A percentile compares a stretch with the other conserved stretches of the same genome.
Evolutionary conservation across 2,888 invertebrate species (phyloP).

Genomic region (Plusia festucae): DNA sequence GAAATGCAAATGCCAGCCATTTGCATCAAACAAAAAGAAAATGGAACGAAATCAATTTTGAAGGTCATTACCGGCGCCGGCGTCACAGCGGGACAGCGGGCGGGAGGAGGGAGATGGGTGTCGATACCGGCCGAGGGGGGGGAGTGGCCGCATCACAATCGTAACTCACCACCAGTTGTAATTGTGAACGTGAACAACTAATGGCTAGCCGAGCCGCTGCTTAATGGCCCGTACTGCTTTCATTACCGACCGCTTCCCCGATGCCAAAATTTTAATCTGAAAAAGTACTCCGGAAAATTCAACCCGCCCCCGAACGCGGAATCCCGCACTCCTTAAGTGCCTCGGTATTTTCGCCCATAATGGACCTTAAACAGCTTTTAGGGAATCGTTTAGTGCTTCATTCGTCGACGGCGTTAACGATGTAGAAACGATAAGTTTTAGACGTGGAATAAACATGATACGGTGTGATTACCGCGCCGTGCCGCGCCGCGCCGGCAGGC

Average conservation of each 20-base stretch:
- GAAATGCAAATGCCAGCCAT: constrained; percentile 11
- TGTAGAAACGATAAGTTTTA: constrained; percentile 79
- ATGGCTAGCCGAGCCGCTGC: constrained; percentile 71
- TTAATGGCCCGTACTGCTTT: constrained; percentile 81
- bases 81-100: constrained; percentile 40
- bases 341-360: constrained; percentile 74
- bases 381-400: constrained; percentile 75
- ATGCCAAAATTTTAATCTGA: constrained; percentile 81
- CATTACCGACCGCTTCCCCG: constrained; percentile 76
- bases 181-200: constrained; percentile 80
- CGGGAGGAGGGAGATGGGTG: constrained; percentile 31
- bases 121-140: constrained; percentile 41
- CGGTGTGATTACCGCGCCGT: constrained; percentile 61
- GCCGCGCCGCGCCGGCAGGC: constrained; percentile 15
- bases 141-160: constrained; percentile 63
- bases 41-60: constrained; percentile 28
- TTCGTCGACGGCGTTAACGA: constrained; percentile 78
- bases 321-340: constrained; percentile 70
- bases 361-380: constrained; percentile 79
- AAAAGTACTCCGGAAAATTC: constrained; percentile 68
- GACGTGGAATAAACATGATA: constrained; percentile 74
- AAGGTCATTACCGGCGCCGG: constrained; percentile 54
- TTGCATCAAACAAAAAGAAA: constrained; percentile 16
- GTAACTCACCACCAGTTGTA: constrained; percentile 78
- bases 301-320: constrained; percentile 52